Evolutionary conservation across 2,113 vertebrate genomes (phyloP), one percentile per base, ranked within the genome.

Genomic region (Oxyruncus cristatus): DNA sequence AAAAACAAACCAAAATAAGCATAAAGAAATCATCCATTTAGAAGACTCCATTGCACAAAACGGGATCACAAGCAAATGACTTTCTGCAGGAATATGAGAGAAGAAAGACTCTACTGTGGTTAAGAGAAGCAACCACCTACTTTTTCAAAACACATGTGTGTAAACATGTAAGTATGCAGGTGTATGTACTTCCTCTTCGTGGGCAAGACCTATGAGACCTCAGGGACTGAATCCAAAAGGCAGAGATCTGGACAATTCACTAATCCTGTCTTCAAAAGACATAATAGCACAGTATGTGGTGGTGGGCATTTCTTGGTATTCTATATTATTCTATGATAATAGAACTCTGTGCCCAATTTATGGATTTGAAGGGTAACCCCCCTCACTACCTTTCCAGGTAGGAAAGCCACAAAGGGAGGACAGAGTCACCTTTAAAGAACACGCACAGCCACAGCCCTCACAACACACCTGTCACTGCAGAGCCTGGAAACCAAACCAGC

Each of bases 281-380:
- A 80, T 20, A 19, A 8, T 0, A 65, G 47, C 37, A 72, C 44
- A 56, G 11, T 4, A 10, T 9, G 30, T 46, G 50, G 9, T 21
- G n/a, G 28, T 39, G 23, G 12, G 41, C 7, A 12, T 10, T 52
- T 47, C 58, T 70, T 37, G 2, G 1, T 12, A 52, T 61, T 85
- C 41, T 35, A 0, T 9, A 26, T 49, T 50, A 46, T 26, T 55
- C 53, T 13, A 2, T 0, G 0, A 12, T 30, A 61, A 28, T 26
- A 76, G 28, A 75, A 39, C 22, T 30, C 33, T 20, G 27, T 21
- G 14, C 9, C 28, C 26, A 35, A 4, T 56, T 24, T 28, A 35
- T 21, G 0, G 0, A 37, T 27, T 37, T 92, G 27, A 52, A 89
- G 44, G 8, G 13, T 35, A 76, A 16, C 35, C 20, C 12, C 16